Conservation (phyloP, 2,797 vertebrate species). For the Bufotes viridis region DNA sequence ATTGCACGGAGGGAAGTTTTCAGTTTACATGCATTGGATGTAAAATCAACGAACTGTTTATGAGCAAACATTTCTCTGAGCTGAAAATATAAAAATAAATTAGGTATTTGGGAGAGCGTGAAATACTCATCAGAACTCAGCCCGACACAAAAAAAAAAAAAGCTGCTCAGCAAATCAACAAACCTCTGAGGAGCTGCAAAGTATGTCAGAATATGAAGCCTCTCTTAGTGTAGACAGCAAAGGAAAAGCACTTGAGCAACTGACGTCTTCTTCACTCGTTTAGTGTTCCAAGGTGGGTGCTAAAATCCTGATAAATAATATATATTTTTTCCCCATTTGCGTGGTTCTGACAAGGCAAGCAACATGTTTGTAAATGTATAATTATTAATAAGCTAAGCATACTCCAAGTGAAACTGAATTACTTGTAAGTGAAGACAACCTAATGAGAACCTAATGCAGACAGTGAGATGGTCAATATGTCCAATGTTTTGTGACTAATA, state of each 20-base stretch:
- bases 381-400: not conserved
- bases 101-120: conserved; percentile 54
- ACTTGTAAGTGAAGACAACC: not conserved
- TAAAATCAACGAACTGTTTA: conserved; percentile 55
- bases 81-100: conserved; percentile 53
- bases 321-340: not conserved
- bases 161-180: conserved; percentile 43
- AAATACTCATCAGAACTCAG: conserved; percentile 55
- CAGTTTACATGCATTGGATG: conserved; percentile 18
- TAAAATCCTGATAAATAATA: conserved; percentile 24
- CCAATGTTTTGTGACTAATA: not conserved
- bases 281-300: not conserved
- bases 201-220: conserved; percentile 5
- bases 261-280: conserved; percentile 14
- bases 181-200: conserved; percentile 45
- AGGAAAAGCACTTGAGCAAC: not conserved
- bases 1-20: conserved; percentile 30
- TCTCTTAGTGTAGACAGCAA: conserved; percentile 7
- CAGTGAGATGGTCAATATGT: not conserved
- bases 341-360: not conserved
- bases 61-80: conserved; percentile 48
- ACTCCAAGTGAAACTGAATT: not conserved
- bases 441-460: not conserved
- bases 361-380: not conserved
- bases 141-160: conserved; percentile 21